Base-by-base conservation (phyloP, 2,113 vertebrate genomes). In the Charina bottae region DNA sequence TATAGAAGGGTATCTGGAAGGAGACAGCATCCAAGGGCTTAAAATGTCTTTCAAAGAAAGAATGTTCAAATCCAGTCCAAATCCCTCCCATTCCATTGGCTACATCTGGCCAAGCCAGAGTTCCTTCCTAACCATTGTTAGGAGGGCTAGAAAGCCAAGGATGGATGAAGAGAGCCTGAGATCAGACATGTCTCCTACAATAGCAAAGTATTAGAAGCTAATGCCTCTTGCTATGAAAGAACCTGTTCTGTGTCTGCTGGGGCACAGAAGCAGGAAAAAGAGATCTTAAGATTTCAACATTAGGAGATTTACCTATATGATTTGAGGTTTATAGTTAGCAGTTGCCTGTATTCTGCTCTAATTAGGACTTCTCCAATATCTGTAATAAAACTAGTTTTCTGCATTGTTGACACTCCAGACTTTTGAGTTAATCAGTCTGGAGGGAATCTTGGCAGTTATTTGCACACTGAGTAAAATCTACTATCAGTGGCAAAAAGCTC, bases 1-100 rank as follows among this genome's bases (percentile, higher is more conserved):
- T 97, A 95, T 99, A 99, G 97, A 99, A 99, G 0, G 99, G 99
- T 87, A 99, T 97, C 99, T 99, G 94, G 54, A 96, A 97, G 85
- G 91, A 92, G 21, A 89, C 23, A 49, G 93, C 13, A 93, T 0
- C 0, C n/a, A 88, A 85, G 93, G 9, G 55, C 33, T 33, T 62
- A 10, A 13, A 46, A 37, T 23, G 8, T 28, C 5, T 37, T 59
- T 10, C 56, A 64, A 11, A 33, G 64, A 33, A 60, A 0, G 19
- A 23, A 84, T 12, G 42, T 84, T 37, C 6, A 46, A 4, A 84
- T 13, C 42, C 46, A 53, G 15, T 49, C 54, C 4, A 58, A 26
- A 56, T 83, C 33, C 23, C 15, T 1, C 24, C 33, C 56, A 46
- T 42, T 10, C 4, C 21, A 60, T 23, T 37, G 85, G 12, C 11